Percentiles rank a stretch among this genome's conserved stretches.
Conservation (phyloP, 2,888 invertebrate genomes). For the Hydrotaea cyrtoneurina region DNA sequence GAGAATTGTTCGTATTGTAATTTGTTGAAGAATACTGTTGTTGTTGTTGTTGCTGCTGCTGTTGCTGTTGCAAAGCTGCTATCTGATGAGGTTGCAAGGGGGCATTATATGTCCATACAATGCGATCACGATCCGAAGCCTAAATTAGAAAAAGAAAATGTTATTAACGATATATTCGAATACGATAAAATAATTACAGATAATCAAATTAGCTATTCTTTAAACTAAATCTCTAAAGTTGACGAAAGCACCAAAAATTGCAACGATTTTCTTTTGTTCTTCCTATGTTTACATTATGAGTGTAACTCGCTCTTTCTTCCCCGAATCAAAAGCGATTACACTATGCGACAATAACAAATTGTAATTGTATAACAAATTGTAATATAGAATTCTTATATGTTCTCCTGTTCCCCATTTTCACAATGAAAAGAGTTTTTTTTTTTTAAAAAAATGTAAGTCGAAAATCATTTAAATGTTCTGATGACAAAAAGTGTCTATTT, state of each 20-base stretch:
- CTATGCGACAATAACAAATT: too few species aligned
- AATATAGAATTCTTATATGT: too few species aligned
- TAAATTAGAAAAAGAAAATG: conserved; percentile 61
- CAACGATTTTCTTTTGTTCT: neutral
- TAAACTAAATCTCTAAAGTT: conserved; percentile 17
- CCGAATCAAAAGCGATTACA: too few species aligned
- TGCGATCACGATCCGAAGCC: conserved; percentile 83
- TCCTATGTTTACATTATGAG: too few species aligned
- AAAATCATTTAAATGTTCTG: too few species aligned
- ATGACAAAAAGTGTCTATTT: too few species aligned
- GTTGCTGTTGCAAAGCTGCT: conserved; percentile 74
- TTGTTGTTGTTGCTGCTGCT: conserved; percentile 79
- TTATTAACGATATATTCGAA: neutral
- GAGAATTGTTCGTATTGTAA: conserved; percentile 71
- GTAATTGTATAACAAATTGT: too few species aligned
- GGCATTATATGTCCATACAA: conserved; percentile 96
- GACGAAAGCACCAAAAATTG: neutral
- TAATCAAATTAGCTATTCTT: neutral
- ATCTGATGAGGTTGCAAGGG: conserved; percentile 82
- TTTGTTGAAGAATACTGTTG: conserved; percentile 69
- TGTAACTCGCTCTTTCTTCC: too few species aligned
- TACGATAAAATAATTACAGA: neutral
- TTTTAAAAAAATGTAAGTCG: too few species aligned
- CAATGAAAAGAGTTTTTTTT: too few species aligned
- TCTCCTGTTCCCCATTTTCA: too few species aligned